phyloP scores from a whole-genome alignment of 2,888 invertebrate genomes.

The Cryptocheilus praepositus region DNA sequence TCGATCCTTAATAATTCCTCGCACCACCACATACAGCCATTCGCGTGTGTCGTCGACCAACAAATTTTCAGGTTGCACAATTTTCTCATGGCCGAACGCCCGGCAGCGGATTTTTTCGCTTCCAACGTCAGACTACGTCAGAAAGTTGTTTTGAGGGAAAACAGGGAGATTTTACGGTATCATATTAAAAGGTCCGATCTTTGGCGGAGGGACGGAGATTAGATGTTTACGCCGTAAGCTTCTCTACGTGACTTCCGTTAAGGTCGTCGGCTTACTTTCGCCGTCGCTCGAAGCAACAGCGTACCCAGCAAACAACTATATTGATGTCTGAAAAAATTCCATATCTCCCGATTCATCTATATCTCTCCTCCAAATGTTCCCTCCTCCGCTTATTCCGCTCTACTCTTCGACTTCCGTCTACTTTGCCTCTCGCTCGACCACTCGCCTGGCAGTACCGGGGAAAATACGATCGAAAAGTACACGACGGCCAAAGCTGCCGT shows the following conservation, averaged over 20 bases:
- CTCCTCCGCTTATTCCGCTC: not conserved
- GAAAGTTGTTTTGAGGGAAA: constrained; percentile 42
- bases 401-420: too few species aligned
- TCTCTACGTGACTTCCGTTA: constrained; percentile 68
- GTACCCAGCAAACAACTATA: constrained; percentile 62
- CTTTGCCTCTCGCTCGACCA: too few species aligned
- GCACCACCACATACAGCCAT: too few species aligned
- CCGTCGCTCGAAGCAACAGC: constrained; percentile 53
- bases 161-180: constrained; percentile 54
- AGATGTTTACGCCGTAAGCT: constrained; percentile 64
- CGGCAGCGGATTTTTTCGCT: not conserved
- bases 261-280: constrained; percentile 67
- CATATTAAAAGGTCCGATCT: constrained; percentile 61
- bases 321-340: constrained; percentile 60
- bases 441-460: too few species aligned
- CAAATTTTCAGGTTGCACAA: too few species aligned
- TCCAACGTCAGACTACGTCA: not conserved
- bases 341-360: constrained; percentile 5
- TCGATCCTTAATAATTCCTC: too few species aligned
- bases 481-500: not conserved
- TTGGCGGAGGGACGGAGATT: constrained; percentile 30
- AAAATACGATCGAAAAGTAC: not conserved
- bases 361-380: not conserved
- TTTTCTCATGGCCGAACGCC: not conserved
- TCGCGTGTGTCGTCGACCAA: too few species aligned